Evolutionary conservation across 92 coral and sea anemone genomes (phyloP).

Genomic region (Actinernus sp.): DNA sequence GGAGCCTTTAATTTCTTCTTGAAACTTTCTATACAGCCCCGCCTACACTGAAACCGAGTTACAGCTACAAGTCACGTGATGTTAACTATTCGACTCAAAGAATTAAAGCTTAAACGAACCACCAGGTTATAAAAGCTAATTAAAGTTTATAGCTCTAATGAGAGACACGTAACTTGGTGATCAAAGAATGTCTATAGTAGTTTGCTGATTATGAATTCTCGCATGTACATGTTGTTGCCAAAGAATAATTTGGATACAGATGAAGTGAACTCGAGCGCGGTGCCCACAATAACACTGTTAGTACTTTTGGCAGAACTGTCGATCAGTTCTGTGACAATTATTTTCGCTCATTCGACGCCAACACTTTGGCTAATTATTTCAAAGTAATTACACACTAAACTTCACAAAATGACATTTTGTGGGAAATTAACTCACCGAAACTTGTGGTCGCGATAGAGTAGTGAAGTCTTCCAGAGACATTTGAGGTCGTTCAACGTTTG

Average conservation of each 20-base stretch:
- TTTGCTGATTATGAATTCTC: too few relatives aligned
- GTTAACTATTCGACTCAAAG: neutral
- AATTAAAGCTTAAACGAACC: too few relatives aligned
- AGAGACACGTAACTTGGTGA: too few relatives aligned
- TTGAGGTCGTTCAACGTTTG: too few relatives aligned
- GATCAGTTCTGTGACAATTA: constrained; percentile 32
- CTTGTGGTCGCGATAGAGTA: constrained; percentile 31
- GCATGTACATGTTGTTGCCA: too few relatives aligned
- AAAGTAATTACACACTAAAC: constrained; percentile 8
- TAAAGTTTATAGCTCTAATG: neutral
- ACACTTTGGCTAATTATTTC: constrained; percentile 27
- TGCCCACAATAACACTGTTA: constrained; percentile 19
- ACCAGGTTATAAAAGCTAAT: neutral
- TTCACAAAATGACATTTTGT: neutral
- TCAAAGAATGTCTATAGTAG: too few relatives aligned
- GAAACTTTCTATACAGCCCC: constrained; percentile 23
- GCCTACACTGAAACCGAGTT: constrained; percentile 1
- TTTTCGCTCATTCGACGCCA: constrained; percentile 26
- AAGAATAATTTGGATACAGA: constrained; percentile 14
- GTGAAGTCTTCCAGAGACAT: constrained; percentile 27
- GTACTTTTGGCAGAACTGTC: constrained; percentile 49
- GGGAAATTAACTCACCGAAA: constrained; percentile 46
- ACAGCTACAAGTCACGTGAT: too few relatives aligned
- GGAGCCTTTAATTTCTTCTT: constrained; percentile 24
- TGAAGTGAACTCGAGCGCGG: constrained; percentile 38